These are phyloP conservation scores for Alloplasta piceator DNA, from an alignment of 2,888 invertebrate species.

Conservation along the genomic window DNA sequence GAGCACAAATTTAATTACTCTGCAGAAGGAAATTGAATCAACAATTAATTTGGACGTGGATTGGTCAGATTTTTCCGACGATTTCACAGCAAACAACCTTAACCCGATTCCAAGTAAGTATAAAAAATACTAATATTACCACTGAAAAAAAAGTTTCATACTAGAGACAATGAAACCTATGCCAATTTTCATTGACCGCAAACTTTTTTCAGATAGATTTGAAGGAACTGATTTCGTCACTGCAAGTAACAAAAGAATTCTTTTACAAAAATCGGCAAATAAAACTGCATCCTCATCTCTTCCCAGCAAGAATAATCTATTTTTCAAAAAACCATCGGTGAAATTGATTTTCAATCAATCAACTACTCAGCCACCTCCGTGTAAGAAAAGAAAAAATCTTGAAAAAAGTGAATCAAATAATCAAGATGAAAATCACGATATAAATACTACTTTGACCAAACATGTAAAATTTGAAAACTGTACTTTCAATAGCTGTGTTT, in stretches of 20 bases:
- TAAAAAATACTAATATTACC: background rate
- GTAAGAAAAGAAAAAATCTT: background rate
- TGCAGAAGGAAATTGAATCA: too few species aligned
- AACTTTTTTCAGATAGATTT: slow-evolving; percentile 16
- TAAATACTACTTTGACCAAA: too few species aligned
- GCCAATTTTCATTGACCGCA: slow-evolving; percentile 6
- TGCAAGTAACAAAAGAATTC: slow-evolving; percentile 16
- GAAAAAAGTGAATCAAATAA: too few species aligned
- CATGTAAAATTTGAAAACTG: too few species aligned
- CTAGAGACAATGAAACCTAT: background rate
- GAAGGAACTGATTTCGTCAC: slow-evolving; percentile 24
- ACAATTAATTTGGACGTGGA: background rate
- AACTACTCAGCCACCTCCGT: slow-evolving; percentile 1
- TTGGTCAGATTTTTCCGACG: slow-evolving; percentile 32
- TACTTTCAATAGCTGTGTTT: too few species aligned
- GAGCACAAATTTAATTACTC: too few species aligned
- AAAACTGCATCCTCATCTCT: background rate
- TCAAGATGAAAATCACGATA: too few species aligned
- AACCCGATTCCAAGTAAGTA: slow-evolving; percentile 4
- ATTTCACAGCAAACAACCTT: background rate
- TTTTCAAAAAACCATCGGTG: background rate
- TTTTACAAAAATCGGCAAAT: background rate
- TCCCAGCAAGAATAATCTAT: background rate
- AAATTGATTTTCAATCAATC: slow-evolving; percentile 1
- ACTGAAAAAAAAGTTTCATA: background rate